phyloP scores from a whole-genome alignment of 1,140 invertebrate species.

The Polyergus mexicanus region DNA sequence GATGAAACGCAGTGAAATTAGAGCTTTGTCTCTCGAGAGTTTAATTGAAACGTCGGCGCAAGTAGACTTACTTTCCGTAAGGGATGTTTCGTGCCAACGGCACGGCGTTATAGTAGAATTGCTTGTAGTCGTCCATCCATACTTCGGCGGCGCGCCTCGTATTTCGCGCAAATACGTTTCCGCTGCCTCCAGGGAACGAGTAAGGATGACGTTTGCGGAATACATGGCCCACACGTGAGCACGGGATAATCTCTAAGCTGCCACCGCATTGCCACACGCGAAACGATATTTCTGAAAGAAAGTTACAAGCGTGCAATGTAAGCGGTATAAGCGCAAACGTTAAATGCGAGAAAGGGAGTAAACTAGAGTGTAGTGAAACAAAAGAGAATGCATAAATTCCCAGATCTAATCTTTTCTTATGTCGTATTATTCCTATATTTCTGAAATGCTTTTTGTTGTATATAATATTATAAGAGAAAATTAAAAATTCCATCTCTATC shows the following conservation, averaged over 20 bases:
- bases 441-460: not conserved
- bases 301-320: constrained; percentile 17
- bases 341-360: not conserved
- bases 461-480: not conserved
- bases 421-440: not conserved
- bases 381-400: not conserved
- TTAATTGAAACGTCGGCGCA: constrained; percentile 35
- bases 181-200: constrained; percentile 97
- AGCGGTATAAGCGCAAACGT: not conserved
- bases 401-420: not conserved
- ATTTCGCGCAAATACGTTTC: constrained; percentile 96
- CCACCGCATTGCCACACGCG: constrained; percentile 99
- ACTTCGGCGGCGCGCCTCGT: constrained; percentile 96
- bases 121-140: constrained; percentile 98
- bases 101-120: constrained; percentile 95
- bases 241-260: constrained; percentile 97
- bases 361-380: not conserved
- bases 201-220: constrained; percentile 98
- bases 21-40: not conserved
- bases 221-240: constrained; percentile 96
- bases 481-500: not conserved
- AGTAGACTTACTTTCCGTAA: constrained; percentile 94
- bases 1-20: not conserved
- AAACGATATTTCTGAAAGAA: constrained; percentile 89
- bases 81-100: constrained; percentile 95